phyloP scores from a whole-genome alignment of 2,888 invertebrate genomes.

The Nephrotoma guestfalica region DNA sequence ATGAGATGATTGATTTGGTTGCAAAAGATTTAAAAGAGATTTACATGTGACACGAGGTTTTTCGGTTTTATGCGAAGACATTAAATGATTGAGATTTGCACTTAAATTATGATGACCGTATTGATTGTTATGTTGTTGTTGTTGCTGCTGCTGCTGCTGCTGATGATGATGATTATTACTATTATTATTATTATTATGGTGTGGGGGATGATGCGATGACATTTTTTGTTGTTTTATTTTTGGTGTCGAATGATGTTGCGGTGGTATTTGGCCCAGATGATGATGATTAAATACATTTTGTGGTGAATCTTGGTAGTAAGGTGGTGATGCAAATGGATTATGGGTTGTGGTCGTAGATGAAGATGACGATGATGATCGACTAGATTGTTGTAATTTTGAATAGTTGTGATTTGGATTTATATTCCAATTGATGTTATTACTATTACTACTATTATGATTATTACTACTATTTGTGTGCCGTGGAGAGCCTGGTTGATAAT shows the following conservation, averaged over 20 bases:
- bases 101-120: conserved; percentile 25
- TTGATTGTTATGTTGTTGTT: conserved; percentile 17
- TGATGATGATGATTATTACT: conserved; percentile 2
- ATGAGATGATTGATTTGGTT: conserved; percentile 30
- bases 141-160: conserved; percentile 14
- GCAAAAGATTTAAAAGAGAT: conserved; percentile 44
- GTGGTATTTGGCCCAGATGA: conserved; percentile 6
- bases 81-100: background rate
- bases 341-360: background rate
- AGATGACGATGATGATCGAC: background rate
- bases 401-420: background rate
- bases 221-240: conserved; percentile 1
- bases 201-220: background rate
- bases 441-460: background rate
- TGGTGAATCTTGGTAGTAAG: background rate
- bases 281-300: background rate
- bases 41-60: conserved; percentile 47
- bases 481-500: background rate
- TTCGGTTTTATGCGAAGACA: conserved; percentile 22
- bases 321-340: conserved; percentile 3
- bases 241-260: conserved; percentile 1
- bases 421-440: background rate
- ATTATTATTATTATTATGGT: no score
- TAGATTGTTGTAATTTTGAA: background rate
- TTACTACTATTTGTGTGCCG: background rate